Evolutionary conservation across 2,113 vertebrate species (phyloP).

Genomic region (Etheostoma spectabile): DNA sequence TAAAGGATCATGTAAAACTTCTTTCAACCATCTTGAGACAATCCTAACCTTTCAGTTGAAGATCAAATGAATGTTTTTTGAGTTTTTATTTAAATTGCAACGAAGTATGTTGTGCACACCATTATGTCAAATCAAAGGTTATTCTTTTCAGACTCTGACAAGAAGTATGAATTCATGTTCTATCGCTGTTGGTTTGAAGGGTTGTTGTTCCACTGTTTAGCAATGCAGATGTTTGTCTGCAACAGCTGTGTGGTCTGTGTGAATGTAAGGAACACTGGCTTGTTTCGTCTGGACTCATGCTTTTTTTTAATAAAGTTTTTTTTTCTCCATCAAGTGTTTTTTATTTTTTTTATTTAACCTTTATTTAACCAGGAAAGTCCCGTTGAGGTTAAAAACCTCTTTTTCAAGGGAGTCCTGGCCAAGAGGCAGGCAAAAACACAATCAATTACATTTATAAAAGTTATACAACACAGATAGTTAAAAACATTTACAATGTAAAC

Average conservation of each 20-base stretch:
- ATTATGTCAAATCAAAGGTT: slow-evolving; percentile 6
- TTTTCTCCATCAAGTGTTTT: not conserved
- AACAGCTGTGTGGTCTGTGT: slow-evolving; percentile 28
- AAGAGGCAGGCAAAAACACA: too few relatives aligned
- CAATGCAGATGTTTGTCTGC: slow-evolving; percentile 12
- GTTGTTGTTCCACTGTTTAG: slow-evolving; percentile 22
- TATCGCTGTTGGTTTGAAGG: not conserved
- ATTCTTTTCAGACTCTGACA: not conserved
- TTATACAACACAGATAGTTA: too few relatives aligned
- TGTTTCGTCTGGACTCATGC: slow-evolving; percentile 37
- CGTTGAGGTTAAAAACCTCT: too few relatives aligned
- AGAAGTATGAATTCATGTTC: not conserved
- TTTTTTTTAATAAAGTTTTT: slow-evolving; percentile 54
- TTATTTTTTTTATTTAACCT: too few relatives aligned
- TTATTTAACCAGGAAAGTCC: too few relatives aligned
- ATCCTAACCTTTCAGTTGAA: not conserved
- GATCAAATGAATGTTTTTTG: not conserved
- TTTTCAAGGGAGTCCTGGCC: too few relatives aligned
- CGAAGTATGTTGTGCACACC: accelerated
- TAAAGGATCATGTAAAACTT: not conserved
- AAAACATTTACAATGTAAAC: too few relatives aligned
- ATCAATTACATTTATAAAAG: too few relatives aligned
- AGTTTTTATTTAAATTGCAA: slow-evolving; percentile 1
- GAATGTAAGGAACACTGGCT: slow-evolving; percentile 34
- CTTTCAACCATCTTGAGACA: not conserved